phyloP scores from a whole-genome alignment of 1,140 invertebrate species.

The Potamilus streckersoni region DNA sequence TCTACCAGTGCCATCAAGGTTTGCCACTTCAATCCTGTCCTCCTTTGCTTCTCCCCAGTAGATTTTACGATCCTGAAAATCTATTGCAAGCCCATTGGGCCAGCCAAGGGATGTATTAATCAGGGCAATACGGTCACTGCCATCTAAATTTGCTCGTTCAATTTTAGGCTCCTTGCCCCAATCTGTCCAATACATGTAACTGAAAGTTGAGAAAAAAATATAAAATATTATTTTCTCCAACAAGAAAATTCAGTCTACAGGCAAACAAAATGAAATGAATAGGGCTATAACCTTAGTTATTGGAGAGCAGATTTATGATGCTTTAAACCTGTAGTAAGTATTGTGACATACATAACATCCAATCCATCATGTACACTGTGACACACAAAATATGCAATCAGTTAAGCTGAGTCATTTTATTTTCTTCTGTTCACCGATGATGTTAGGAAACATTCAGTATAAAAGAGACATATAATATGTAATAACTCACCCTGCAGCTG shows the following conservation, averaged over 20 bases:
- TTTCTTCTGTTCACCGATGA: not conserved
- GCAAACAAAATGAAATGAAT: not conserved
- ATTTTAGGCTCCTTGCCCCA: constrained; percentile 98
- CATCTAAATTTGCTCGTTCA: constrained; percentile 96
- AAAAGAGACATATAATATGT: not conserved
- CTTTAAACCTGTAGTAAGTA: not conserved
- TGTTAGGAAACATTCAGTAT: not conserved
- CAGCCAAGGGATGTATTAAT: constrained; percentile 72
- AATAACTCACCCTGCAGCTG: constrained; percentile 79
- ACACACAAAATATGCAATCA: too few relatives aligned
- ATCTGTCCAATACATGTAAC: constrained; percentile 94
- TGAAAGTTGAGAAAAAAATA: constrained; percentile 27
- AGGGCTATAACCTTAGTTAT: not conserved
- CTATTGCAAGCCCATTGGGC: constrained; percentile 77
- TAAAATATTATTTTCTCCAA: not conserved
- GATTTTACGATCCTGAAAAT: constrained; percentile 81
- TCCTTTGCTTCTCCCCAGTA: constrained; percentile 92
- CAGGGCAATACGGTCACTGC: constrained; percentile 75
- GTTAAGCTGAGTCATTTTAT: not conserved
- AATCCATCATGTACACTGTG: too few relatives aligned
- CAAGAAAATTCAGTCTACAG: not conserved
- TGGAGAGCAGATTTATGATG: not conserved
- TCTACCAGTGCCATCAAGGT: constrained; percentile 52
- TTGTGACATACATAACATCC: too few relatives aligned
- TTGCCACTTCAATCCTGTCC: constrained; percentile 66